Percentiles rank a stretch among this genome's conserved stretches.
phyloP scores from a whole-genome alignment of 1,140 invertebrate genomes.

The Nixonia krombeini region DNA sequence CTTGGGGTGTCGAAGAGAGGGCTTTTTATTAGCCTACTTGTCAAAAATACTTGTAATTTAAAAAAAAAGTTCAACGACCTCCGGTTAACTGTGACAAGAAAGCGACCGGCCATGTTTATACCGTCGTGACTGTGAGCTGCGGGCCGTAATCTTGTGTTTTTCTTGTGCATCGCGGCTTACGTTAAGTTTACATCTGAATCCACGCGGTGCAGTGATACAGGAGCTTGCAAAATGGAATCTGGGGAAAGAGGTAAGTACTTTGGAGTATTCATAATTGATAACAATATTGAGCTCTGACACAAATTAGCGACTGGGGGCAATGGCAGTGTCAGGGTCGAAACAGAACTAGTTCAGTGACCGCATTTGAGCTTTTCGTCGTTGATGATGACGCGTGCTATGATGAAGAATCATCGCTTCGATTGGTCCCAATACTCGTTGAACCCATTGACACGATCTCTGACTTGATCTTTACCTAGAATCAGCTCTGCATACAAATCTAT shows the following conservation, averaged over 20 bases:
- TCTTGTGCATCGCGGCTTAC: conserved; percentile 32
- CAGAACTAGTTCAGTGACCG: conserved; percentile 69
- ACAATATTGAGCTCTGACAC: conserved; percentile 61
- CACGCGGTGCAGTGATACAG: conserved; percentile 17
- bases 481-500: conserved; percentile 46
- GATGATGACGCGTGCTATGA: conserved; percentile 10
- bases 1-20: conserved; percentile 22
- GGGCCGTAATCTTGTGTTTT: conserved; percentile 47
- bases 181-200: conserved; percentile 15
- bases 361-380: conserved; percentile 39
- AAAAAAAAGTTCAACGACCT: conserved; percentile 64
- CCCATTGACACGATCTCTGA: background rate
- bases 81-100: conserved; percentile 59
- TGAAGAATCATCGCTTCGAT: background rate
- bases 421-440: background rate
- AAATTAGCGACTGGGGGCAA: conserved; percentile 62
- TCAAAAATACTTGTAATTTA: too few relatives aligned
- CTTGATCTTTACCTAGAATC: conserved; percentile 21
- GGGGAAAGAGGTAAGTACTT: conserved; percentile 65
- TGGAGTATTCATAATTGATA: conserved; percentile 18
- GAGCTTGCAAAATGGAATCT: conserved; percentile 57
- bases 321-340: conserved; percentile 71
- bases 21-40: too few relatives aligned
- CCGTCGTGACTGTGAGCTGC: conserved; percentile 57
- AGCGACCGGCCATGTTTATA: conserved; percentile 68